Evolutionary conservation across 2,888 invertebrate species (phyloP), one percentile per base, ranked within the genome.

Genomic region (Hyppa rectilinea): DNA sequence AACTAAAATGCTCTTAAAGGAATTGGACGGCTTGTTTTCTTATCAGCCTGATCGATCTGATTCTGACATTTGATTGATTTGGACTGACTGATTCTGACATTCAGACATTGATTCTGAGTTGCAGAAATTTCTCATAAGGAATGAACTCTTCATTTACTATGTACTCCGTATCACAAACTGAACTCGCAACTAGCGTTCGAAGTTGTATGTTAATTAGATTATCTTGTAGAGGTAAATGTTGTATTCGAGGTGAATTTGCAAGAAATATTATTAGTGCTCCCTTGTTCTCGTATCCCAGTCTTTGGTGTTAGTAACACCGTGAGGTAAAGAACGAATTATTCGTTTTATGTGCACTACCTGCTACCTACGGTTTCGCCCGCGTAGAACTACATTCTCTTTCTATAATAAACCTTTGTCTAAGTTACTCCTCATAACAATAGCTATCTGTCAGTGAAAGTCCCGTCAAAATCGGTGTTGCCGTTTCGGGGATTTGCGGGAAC

Each of bases 171-270:
- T 0, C 20, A 20, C 7, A 49, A 64, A 64, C 52, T 52, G 56
- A 56, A 61, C 80, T 67, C 34, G 20, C 64, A 80, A 75, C 80
- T 80, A 76, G 53, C 53, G 79, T 80, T 80, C 77, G 81, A 80
- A 80, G 69, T 81, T 67, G 77, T 80, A 80, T 80, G 81, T 73
- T 81, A 80, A 80, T 80, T 77, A 80, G 78, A 80, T 80, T 77
- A 81, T 81, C 77, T 80, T 53, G 80, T 80, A 64, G 63, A 76
- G 56, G 80, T 75, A 79, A 75, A 80, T 71, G 71, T 76, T 78
- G 75, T 77, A 75, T 74, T 79, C 75, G 61, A 38, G 49, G 75
- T 29, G 58, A 75, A 79, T 65, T 65, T 70, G 43, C 12, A 23
- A 75, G 61, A 78, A 80, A 62, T 71, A 75, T 75, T 79, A 55